Conservation (phyloP, 2,797 vertebrate genomes). For the Sebastes matsubarae region DNA sequence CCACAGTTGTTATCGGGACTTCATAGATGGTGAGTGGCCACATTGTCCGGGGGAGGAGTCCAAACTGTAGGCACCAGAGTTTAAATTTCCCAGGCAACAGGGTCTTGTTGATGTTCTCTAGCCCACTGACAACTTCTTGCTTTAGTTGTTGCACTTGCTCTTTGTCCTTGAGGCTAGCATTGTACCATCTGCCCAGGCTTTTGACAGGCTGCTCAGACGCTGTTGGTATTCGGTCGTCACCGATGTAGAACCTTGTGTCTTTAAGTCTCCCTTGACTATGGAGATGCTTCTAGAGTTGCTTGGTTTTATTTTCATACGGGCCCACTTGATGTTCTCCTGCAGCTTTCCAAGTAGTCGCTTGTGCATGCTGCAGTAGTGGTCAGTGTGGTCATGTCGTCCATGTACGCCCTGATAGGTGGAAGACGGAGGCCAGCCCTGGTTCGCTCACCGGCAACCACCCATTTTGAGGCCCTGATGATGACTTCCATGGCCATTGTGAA, state of each 20-base stretch:
- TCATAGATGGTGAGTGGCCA: constrained; percentile 8
- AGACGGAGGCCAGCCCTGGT: neutral
- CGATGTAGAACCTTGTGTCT: too few species aligned
- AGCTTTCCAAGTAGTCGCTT: neutral
- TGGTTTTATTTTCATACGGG: neutral
- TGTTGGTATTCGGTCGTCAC: too few species aligned
- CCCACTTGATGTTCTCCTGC: neutral
- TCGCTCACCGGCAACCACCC: neutral
- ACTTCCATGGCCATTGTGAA: constrained; percentile 1
- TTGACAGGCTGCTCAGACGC: too few species aligned
- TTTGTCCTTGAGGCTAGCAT: constrained; percentile 2
- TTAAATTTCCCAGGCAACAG: neutral
- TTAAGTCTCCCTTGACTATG: neutral
- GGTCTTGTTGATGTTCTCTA: constrained; percentile 1
- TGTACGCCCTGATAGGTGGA: neutral
- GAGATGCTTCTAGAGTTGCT: neutral
- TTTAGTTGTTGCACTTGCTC: neutral
- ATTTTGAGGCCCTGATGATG: neutral
- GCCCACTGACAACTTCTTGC: neutral
- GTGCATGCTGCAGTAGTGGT: constrained; percentile 2
- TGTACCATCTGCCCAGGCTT: neutral
- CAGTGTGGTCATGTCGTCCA: neutral
- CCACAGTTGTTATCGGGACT: neutral
- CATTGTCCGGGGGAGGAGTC: neutral
- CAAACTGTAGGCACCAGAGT: constrained; percentile 7